phyloP scores from a whole-genome alignment of 2,888 invertebrate genomes.

The Coronaproctus castanopsis region DNA sequence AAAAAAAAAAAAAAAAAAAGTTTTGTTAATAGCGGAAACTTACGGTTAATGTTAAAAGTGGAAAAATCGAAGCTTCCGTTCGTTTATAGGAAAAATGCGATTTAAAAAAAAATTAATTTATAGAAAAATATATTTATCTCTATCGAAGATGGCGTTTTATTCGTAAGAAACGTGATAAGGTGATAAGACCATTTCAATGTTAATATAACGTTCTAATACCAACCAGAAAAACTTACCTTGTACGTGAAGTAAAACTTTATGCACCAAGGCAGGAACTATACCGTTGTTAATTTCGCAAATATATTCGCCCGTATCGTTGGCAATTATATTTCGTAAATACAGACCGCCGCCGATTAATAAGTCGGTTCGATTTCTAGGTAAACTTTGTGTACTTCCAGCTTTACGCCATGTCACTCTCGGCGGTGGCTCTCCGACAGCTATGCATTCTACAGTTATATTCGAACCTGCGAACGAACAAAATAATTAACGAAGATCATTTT shows the following conservation, averaged over 20 bases:
- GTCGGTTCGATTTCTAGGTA: constrained; percentile 32
- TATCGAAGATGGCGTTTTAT: no score
- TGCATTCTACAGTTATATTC: constrained; percentile 48
- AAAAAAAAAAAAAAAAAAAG: no score
- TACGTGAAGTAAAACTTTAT: constrained; percentile 28
- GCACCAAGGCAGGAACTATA: constrained; percentile 31
- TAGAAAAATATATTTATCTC: no score
- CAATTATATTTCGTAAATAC: constrained; percentile 35
- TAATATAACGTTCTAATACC: no score
- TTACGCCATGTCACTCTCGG: constrained; percentile 46
- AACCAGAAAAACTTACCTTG: constrained; percentile 24
- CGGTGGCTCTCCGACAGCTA: constrained; percentile 44
- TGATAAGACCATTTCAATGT: no score
- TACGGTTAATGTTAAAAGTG: no score
- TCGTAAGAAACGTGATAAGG: no score
- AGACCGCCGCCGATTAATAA: constrained; percentile 34
- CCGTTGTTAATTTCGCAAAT: constrained; percentile 51
- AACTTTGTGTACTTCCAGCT: constrained; percentile 29
- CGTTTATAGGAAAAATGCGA: no score
- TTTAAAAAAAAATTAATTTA: no score
- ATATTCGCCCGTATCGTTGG: constrained; percentile 52
- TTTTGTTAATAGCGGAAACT: no score
- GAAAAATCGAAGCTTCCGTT: no score
- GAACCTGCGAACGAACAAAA: constrained; percentile 29
- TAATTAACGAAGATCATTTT: no score